Conservation (phyloP, 2,888 invertebrate genomes). For the Troides helena region DNA sequence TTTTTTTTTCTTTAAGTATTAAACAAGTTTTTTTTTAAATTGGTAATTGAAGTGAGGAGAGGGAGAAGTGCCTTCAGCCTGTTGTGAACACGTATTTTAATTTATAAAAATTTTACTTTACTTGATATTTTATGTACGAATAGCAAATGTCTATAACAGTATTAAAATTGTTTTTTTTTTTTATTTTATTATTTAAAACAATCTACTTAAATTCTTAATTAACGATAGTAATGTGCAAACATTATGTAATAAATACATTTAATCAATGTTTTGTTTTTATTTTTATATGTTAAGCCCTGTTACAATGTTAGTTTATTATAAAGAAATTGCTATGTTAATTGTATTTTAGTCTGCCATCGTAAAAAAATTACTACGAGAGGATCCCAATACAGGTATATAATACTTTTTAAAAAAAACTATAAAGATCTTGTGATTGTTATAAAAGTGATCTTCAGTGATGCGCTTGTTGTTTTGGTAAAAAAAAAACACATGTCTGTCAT, state of each 20-base stretch:
- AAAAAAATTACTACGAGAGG: too few relatives aligned
- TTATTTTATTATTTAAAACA: conserved; percentile 6
- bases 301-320: not conserved
- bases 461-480: not conserved
- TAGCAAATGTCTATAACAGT: conserved; percentile 24
- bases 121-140: conserved; percentile 7
- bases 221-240: conserved; percentile 5
- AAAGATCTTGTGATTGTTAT: not conserved
- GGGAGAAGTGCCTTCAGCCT: conserved; percentile 17
- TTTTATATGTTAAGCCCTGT: not conserved
- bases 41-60: not conserved
- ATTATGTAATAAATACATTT: conserved; percentile 16
- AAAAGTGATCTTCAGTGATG: not conserved
- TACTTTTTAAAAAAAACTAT: too few relatives aligned
- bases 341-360: not conserved
- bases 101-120: not conserved
- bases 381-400: too few relatives aligned
- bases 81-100: not conserved
- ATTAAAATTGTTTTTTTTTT: conserved; percentile 16
- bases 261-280: not conserved
- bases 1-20: not conserved
- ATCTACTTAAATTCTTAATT: conserved; percentile 16
- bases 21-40: not conserved
- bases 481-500: not conserved
- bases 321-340: not conserved